Percentiles rank a stretch among this genome's conserved stretches.
Conservation (phyloP, 2,797 vertebrate species). For the Spea hammondii region DNA sequence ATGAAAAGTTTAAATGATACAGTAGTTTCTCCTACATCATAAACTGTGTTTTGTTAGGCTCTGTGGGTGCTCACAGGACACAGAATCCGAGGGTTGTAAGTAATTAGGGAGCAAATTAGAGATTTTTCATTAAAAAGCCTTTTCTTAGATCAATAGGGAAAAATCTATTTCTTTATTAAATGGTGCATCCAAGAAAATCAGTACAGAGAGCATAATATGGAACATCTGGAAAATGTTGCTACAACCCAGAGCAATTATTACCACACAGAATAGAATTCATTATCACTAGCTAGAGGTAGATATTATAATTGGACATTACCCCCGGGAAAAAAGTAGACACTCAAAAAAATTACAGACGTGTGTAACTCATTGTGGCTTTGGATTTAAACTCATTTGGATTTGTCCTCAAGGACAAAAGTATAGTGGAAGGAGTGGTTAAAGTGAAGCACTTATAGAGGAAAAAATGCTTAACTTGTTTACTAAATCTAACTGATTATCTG, state of each 20-base stretch:
- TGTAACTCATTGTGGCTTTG: constrained; percentile 29
- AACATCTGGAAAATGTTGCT: constrained; percentile 50
- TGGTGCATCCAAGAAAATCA: not conserved
- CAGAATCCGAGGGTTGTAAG: constrained; percentile 24
- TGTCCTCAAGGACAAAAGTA: constrained; percentile 41
- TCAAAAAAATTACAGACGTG: constrained; percentile 26
- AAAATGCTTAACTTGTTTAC: not conserved
- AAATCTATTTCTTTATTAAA: constrained; percentile 48
- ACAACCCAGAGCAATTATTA: constrained; percentile 46
- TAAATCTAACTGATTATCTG: not conserved
- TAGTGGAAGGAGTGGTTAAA: constrained; percentile 8
- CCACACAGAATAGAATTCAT: constrained; percentile 50
- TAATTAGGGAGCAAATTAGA: constrained; percentile 51
- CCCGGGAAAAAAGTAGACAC: constrained; percentile 28
- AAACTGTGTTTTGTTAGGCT: constrained; percentile 33
- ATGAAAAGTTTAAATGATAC: constrained; percentile 27
- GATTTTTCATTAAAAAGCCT: constrained; percentile 50
- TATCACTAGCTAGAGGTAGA: constrained; percentile 40
- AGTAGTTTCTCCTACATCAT: constrained; percentile 8
- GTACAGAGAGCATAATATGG: constrained; percentile 43
- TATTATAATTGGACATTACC: constrained; percentile 51
- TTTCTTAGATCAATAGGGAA: constrained; percentile 40
- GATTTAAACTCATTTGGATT: constrained; percentile 15
- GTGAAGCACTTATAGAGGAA: constrained; percentile 3
- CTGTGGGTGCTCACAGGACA: constrained; percentile 18